Conservation (phyloP, 2,797 vertebrate species). For the Argyrosomus regius region DNA sequence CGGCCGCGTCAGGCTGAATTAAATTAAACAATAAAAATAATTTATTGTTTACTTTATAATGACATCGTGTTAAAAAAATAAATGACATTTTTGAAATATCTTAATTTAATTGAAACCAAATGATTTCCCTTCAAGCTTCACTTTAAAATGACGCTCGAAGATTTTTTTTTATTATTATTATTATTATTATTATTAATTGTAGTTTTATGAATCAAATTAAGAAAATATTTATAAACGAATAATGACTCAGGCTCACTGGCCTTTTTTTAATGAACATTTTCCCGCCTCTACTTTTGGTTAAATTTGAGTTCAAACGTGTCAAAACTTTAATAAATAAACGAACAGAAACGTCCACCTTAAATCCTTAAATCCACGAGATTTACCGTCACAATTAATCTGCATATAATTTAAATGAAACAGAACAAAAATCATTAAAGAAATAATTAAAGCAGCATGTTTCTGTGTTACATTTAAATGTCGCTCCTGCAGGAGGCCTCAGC, state of each 20-base stretch:
- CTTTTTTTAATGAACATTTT: not conserved
- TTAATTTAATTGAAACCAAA: not conserved
- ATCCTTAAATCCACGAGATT: not conserved
- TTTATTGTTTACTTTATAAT: not conserved
- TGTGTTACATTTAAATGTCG: no score
- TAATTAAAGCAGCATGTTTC: no score
- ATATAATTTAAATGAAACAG: constrained; percentile 11
- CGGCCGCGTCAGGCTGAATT: not conserved
- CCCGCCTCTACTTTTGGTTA: not conserved
- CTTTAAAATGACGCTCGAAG: not conserved
- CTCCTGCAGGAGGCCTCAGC: no score
- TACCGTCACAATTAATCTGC: constrained; percentile 8
- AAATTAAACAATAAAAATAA: not conserved
- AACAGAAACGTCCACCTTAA: not conserved
- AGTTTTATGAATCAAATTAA: not conserved
- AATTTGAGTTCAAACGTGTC: not conserved
- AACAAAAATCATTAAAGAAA: not conserved
- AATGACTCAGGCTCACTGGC: not conserved
- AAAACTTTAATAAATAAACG: not conserved
- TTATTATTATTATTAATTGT: no score
- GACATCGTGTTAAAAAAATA: not conserved
- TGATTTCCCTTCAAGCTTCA: not conserved
- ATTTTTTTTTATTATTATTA: no score
- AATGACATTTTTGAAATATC: no score
- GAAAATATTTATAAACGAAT: not conserved